phyloP scores from a whole-genome alignment of 2,797 vertebrate species.

The Leuciscus waleckii region DNA sequence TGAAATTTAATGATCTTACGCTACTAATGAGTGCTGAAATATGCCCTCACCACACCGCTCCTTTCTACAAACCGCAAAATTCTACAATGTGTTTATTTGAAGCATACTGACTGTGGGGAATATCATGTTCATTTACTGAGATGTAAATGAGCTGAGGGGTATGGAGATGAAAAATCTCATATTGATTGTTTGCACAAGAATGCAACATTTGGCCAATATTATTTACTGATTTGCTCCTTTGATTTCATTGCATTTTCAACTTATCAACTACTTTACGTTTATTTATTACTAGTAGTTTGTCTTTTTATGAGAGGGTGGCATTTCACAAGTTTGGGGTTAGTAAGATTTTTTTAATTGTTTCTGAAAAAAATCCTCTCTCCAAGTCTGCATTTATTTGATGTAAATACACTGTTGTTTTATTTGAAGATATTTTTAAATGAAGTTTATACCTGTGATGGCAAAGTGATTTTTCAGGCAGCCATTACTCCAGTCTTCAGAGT shows the following conservation, averaged over 20 bases:
- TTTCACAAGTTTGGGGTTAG: neutral
- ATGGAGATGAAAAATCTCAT: constrained; percentile 4
- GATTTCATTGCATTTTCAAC: neutral
- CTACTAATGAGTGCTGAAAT: constrained; percentile 56
- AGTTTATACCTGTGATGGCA: neutral
- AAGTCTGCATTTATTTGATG: neutral
- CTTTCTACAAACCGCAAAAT: constrained; percentile 41
- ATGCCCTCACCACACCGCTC: constrained; percentile 33
- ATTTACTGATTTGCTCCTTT: constrained; percentile 12
- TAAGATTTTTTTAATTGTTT: neutral
- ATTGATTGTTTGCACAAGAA: constrained; percentile 8
- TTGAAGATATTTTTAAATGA: neutral
- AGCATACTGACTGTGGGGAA: constrained; percentile 23
- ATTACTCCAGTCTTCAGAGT: too few species aligned
- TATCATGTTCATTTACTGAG: constrained; percentile 33
- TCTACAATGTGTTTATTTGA: constrained; percentile 57
- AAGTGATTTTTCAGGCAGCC: too few species aligned
- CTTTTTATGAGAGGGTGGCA: neutral
- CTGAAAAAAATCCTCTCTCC: neutral
- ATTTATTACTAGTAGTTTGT: neutral
- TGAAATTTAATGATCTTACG: constrained; percentile 63
- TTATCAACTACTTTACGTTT: neutral
- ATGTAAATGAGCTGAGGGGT: constrained; percentile 26
- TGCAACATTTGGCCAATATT: constrained; percentile 9
- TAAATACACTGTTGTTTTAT: neutral